phyloP scores from a whole-genome alignment of 2,797 vertebrate species.

The Lemur catta region DNA sequence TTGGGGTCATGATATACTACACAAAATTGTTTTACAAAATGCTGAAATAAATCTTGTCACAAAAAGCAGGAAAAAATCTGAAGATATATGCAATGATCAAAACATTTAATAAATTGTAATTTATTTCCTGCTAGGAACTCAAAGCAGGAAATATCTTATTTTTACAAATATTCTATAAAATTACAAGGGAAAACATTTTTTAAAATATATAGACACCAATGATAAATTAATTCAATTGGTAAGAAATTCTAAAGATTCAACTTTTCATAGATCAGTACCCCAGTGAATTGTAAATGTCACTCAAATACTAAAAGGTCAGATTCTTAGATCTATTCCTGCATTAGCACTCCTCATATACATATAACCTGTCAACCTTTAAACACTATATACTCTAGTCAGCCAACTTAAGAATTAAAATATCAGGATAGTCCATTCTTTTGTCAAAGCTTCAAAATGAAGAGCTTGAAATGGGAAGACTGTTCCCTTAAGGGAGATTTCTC shows the following conservation, averaged over 20 bases:
- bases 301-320: background rate
- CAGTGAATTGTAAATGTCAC: background rate
- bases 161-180: background rate
- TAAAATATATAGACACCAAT: background rate
- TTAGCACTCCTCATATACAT: background rate
- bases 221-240: background rate
- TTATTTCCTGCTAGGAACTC: background rate
- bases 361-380: background rate
- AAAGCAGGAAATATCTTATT: background rate
- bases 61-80: background rate
- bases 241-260: background rate
- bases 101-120: background rate
- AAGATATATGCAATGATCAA: background rate
- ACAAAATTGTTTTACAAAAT: background rate
- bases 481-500: background rate
- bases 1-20: background rate
- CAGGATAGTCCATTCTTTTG: background rate
- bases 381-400: background rate
- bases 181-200: background rate
- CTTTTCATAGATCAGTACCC: background rate
- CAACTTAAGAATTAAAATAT: constrained; percentile 8
- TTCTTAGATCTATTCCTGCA: background rate
- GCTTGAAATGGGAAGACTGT: background rate
- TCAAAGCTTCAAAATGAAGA: background rate
- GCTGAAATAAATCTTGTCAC: background rate